Percentiles rank a stretch among this genome's conserved stretches.
phyloP scores from a whole-genome alignment of 2,888 invertebrate species.

The Tenodera sinensis region DNA sequence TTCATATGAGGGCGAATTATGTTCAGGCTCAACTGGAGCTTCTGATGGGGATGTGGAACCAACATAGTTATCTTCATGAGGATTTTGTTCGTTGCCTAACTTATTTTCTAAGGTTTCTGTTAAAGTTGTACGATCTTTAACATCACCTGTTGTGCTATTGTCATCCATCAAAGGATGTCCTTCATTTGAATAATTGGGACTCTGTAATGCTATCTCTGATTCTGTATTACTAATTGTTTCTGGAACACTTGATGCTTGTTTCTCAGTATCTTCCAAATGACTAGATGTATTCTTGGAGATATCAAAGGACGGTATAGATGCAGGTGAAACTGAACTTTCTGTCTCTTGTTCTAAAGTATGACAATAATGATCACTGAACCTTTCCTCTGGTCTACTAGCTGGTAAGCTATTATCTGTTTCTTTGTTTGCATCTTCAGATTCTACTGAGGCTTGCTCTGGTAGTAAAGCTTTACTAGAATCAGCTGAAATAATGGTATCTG shows the following conservation, averaged over 20 bases:
- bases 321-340: neutral
- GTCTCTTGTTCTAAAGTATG: neutral
- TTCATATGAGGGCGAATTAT: neutral
- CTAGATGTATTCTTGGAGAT: neutral
- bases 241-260: neutral
- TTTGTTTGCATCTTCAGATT: neutral
- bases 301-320: neutral
- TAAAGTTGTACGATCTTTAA: neutral
- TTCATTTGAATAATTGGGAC: neutral
- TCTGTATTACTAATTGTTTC: neutral
- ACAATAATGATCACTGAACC: neutral
- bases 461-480: neutral
- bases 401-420: neutral
- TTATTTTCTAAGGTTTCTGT: neutral
- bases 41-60: neutral
- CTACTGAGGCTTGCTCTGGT: neutral
- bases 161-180: neutral
- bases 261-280: neutral
- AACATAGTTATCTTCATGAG: neutral
- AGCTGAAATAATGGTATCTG: neutral
- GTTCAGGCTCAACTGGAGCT: neutral
- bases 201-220: neutral
- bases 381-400: neutral
- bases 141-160: neutral
- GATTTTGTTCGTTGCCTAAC: neutral